These are phyloP conservation scores for Achlya flavicornis DNA, from an alignment of 2,888 invertebrate species.

Conservation along the genomic window DNA sequence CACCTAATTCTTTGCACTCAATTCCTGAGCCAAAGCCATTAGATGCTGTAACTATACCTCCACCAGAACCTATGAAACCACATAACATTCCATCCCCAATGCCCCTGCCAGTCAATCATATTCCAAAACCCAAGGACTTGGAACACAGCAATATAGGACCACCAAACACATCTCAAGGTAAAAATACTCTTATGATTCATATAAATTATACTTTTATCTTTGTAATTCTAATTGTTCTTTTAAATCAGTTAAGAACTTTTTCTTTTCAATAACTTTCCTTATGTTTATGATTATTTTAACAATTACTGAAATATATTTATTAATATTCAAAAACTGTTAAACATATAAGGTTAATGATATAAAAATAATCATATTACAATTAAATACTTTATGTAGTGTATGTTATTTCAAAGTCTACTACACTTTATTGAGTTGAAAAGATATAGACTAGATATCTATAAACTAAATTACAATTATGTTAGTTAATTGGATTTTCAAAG, in stretches of 20 bases:
- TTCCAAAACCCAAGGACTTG: conserved; percentile 71
- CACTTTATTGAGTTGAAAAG: background rate
- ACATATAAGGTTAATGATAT: background rate
- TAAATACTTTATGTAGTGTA: background rate
- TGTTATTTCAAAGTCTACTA: background rate
- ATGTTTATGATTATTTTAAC: background rate
- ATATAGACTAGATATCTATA: background rate
- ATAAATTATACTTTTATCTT: conserved; percentile 16
- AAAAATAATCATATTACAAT: background rate
- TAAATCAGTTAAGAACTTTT: background rate
- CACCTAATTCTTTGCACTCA: conserved; percentile 44
- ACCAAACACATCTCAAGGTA: conserved; percentile 66
- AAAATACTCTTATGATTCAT: conserved; percentile 26
- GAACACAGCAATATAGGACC: conserved; percentile 84
- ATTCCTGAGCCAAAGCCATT: conserved; percentile 50
- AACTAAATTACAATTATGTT: background rate
- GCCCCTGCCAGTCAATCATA: conserved; percentile 84
- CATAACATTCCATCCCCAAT: conserved; percentile 86
- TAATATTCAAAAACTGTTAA: background rate
- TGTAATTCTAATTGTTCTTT: background rate
- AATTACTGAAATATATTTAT: background rate
- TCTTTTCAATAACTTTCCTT: too few species aligned
- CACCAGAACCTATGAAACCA: conserved; percentile 78
- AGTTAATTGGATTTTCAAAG: background rate
- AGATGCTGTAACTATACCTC: conserved; percentile 48